Percentiles rank a stretch among this genome's conserved stretches.
Evolutionary conservation across 2,113 vertebrate genomes (phyloP).

Genomic region (Podarcis cretensis): DNA sequence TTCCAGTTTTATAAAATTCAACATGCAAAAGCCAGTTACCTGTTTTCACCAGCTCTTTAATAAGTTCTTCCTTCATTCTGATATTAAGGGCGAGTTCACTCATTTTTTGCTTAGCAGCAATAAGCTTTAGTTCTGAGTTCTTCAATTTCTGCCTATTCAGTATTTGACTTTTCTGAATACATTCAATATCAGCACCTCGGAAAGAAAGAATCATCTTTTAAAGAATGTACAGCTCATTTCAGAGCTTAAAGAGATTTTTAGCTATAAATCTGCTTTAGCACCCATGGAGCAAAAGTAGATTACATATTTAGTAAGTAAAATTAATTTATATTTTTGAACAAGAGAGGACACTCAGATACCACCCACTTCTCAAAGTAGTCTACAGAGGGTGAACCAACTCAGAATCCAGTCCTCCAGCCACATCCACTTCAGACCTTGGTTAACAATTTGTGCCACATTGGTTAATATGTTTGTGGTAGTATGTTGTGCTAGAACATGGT

Average conservation of each 20-base stretch:
- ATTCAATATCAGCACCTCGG: slow-evolving; percentile 75
- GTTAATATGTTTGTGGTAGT: background rate
- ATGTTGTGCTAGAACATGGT: background rate
- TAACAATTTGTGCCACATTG: no score
- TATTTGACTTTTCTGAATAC: slow-evolving; percentile 69
- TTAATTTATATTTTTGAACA: background rate
- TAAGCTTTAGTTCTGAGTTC: slow-evolving; percentile 75
- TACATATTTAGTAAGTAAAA: background rate
- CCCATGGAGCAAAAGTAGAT: background rate
- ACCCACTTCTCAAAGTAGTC: no score
- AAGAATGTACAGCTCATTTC: slow-evolving; percentile 20
- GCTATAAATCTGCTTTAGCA: background rate
- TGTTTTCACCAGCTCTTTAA: slow-evolving; percentile 88
- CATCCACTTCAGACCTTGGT: no score
- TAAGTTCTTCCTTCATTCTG: slow-evolving; percentile 88
- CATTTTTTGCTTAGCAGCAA: slow-evolving; percentile 79
- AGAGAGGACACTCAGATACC: background rate
- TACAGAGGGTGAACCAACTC: no score
- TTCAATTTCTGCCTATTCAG: slow-evolving; percentile 76
- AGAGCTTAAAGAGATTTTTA: background rate
- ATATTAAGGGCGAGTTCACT: slow-evolving; percentile 86
- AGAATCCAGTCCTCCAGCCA: no score
- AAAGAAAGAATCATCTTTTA: slow-evolving; percentile 46
- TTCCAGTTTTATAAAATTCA: background rate
- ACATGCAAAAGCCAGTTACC: slow-evolving; percentile 71